A percentile compares a stretch with the other conserved stretches of the same genome.
These are phyloP conservation scores for Clarias magur DNA, from an alignment of 2,113 vertebrate genomes.

Conservation along the genomic window DNA sequence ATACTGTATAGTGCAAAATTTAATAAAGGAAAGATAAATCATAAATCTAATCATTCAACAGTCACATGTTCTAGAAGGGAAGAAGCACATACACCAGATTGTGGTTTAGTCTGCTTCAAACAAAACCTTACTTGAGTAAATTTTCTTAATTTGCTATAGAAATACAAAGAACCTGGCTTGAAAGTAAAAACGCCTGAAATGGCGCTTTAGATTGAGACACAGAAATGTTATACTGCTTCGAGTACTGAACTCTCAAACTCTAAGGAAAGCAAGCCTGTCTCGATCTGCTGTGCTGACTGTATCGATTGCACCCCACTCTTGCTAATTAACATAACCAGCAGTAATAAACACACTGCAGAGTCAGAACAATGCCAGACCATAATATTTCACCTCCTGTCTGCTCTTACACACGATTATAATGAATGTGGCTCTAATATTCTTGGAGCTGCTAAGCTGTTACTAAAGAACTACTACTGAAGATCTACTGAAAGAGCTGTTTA, in stretches of 20 bases:
- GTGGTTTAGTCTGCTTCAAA: neutral
- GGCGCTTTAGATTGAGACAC: neutral
- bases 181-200: neutral
- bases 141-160: neutral
- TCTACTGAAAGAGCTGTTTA: conserved; percentile 3
- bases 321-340: conserved; percentile 22
- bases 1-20: too few species aligned
- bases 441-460: neutral
- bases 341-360: conserved; percentile 11
- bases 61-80: neutral
- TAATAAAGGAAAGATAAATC: neutral
- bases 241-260: neutral
- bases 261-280: conserved; percentile 9
- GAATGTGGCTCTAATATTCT: conserved; percentile 16
- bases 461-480: neutral
- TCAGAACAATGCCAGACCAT: conserved; percentile 11
- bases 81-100: neutral
- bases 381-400: conserved; percentile 6
- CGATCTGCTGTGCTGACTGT: neutral
- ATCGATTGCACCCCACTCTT: conserved; percentile 23
- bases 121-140: neutral
- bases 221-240: neutral
- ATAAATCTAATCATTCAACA: neutral
- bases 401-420: conserved; percentile 15
- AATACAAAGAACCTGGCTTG: neutral